Base-by-base conservation (phyloP, 2,888 invertebrate genomes). In the Leptinotarsa juncta region DNA sequence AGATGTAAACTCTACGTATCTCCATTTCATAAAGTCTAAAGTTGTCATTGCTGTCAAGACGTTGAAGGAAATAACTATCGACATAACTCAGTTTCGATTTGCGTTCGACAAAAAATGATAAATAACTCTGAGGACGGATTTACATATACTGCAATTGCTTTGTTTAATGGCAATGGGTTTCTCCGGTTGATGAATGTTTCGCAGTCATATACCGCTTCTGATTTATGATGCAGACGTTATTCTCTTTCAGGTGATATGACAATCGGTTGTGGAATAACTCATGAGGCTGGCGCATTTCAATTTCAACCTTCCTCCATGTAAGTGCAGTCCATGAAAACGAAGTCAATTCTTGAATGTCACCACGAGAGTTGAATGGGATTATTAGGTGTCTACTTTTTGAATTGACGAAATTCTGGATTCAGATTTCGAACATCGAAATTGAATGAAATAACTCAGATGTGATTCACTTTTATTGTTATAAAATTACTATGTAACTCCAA, bases 11-110 rank as follows among this genome's bases (percentile, higher is more conserved):
- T 26, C 48, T 70, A 26, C 71, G 42, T 53, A 65, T 71, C 51
- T 42, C 65, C 65, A 65, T 65, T 71, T 71, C 65, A 71, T 71
- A 65, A 71, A 71, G 65, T 65, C 42, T 3, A 42, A 62, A 62
- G 32, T 32, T 42, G 71, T 71, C 71, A 65, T 51, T 51, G 65
- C 48, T 71, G 71, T 71, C 71, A 50, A 65, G 65, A 10, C 53
- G n/a, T 16, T 42, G 42, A 53, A 50, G 71, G 55, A 71, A 65
- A 50, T 71, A 51, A 32, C 5, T 53, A 65, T 65, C 65, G 53
- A 65, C 65, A 23, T 65, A 65, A 71, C 71, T 71, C 53, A 53
- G 65, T 53, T 71, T 71, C 71, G 53, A 71, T 71, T 71, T 71
- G 50, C 65, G 62, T 65, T 71, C 62, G n/a, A 42, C 15, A 62